A percentile compares a stretch with the other conserved stretches of the same genome.
These are phyloP conservation scores for Falco peregrinus DNA, from an alignment of 2,797 vertebrate genomes.

Conservation along the genomic window DNA sequence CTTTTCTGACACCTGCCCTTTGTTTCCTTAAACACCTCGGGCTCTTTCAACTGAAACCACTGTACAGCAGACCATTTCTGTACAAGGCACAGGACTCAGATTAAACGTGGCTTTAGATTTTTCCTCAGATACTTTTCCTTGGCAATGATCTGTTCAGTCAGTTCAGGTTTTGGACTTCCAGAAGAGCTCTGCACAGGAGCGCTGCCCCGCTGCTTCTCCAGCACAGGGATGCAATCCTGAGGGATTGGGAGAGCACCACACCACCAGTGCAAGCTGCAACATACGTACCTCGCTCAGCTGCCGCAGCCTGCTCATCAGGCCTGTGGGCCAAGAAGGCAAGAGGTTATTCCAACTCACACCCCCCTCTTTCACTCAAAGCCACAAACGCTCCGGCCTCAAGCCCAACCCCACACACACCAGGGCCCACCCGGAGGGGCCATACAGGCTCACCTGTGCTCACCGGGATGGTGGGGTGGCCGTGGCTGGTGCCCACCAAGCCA, in stretches of 20 bases:
- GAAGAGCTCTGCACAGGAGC: not conserved
- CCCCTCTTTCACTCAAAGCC: too few species aligned
- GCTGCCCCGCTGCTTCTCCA: fast-evolving
- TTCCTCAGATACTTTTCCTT: not conserved
- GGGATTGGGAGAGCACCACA: fast-evolving
- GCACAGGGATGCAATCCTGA: not conserved
- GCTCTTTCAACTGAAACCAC: not conserved
- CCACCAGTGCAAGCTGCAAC: fast-evolving
- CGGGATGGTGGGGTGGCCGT: too few species aligned
- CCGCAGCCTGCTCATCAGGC: not conserved
- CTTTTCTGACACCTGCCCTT: not conserved
- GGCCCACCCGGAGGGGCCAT: too few species aligned
- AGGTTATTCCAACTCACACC: not conserved
- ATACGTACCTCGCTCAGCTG: not conserved
- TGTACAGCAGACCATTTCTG: fast-evolving
- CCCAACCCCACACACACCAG: too few species aligned
- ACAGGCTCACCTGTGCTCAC: too few species aligned
- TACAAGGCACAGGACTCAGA: fast-evolving
- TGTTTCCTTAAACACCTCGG: not conserved
- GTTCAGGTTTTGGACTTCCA: not conserved
- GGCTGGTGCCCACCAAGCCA: too few species aligned
- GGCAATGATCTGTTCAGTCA: fast-evolving
- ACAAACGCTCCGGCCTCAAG: too few species aligned
- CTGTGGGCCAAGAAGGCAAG: not conserved
- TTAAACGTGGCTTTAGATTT: fast-evolving